Conservation (phyloP, 2,888 invertebrate species). For the Pseudococcus viburni region DNA sequence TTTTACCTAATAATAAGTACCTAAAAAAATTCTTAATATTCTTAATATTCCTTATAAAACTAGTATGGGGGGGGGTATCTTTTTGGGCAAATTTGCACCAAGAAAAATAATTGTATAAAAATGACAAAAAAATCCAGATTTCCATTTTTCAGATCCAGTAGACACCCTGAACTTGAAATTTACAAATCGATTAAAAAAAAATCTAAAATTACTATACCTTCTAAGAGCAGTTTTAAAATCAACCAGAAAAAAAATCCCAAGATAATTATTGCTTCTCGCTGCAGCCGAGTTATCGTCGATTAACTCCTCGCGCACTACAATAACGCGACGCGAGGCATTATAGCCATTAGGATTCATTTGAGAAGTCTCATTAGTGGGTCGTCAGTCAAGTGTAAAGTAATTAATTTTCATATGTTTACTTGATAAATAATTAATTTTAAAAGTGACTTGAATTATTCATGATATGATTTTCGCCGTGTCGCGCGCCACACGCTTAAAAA, state of each 20-base stretch:
- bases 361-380: constrained; percentile 46
- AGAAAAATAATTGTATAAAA: too few relatives aligned
- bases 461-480: neutral
- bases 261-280: neutral
- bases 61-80: too few relatives aligned
- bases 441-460: constrained; percentile 28
- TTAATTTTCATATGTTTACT: constrained; percentile 48
- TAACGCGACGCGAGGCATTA: neutral
- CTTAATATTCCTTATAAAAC: too few relatives aligned
- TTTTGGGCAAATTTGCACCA: too few relatives aligned
- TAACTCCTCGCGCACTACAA: neutral
- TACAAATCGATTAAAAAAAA: too few relatives aligned
- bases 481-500: neutral
- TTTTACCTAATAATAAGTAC: too few relatives aligned
- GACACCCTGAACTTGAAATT: too few relatives aligned
- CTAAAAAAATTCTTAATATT: too few relatives aligned
- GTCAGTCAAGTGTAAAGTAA: constrained; percentile 41
- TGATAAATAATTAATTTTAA: constrained; percentile 48
- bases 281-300: neutral
- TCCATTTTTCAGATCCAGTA: too few relatives aligned
- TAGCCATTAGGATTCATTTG: constrained; percentile 44
- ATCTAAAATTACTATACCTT: neutral
- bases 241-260: neutral
- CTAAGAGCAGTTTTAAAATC: too few relatives aligned
- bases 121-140: too few relatives aligned